Conservation (phyloP, 1,140 invertebrate species). For the Drosophila jambulina region DNA sequence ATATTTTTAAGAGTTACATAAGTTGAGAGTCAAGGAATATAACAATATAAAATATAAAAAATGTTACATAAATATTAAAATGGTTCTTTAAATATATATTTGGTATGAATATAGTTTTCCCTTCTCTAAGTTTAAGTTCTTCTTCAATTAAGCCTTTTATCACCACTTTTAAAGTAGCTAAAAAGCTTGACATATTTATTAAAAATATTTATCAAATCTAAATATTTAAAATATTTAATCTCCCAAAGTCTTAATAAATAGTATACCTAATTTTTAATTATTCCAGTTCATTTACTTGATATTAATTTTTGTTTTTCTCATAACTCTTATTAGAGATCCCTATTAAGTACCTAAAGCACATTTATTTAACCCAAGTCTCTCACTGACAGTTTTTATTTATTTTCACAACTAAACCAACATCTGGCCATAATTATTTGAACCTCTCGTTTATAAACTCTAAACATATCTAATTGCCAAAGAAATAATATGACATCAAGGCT, state of each 20-base stretch:
- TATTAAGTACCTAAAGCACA: neutral
- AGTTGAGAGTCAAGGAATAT: neutral
- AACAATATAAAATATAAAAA: too few species aligned
- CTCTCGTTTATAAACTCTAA: slow-evolving; percentile 11
- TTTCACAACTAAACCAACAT: slow-evolving; percentile 3
- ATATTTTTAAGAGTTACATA: neutral
- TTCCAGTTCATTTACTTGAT: too few species aligned
- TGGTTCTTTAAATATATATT: neutral
- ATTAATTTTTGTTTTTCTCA: too few species aligned
- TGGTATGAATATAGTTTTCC: too few species aligned
- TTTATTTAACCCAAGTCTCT: neutral
- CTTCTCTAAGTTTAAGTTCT: too few species aligned
- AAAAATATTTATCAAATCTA: neutral
- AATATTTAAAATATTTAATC: too few species aligned
- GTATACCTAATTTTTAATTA: too few species aligned
- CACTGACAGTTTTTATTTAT: neutral
- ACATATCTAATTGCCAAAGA: slow-evolving; percentile 43
- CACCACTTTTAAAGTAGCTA: neutral
- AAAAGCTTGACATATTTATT: neutral
- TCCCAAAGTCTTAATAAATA: neutral
- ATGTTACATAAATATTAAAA: too few species aligned
- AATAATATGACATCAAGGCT: slow-evolving; percentile 34
- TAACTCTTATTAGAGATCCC: too few species aligned
- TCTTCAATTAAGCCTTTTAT: neutral
- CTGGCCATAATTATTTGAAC: slow-evolving; percentile 14